Percentiles rank a stretch among this genome's conserved stretches.
These are phyloP conservation scores for Digitonthophagus gazella DNA, from an alignment of 2,888 invertebrate species.

Conservation along the genomic window DNA sequence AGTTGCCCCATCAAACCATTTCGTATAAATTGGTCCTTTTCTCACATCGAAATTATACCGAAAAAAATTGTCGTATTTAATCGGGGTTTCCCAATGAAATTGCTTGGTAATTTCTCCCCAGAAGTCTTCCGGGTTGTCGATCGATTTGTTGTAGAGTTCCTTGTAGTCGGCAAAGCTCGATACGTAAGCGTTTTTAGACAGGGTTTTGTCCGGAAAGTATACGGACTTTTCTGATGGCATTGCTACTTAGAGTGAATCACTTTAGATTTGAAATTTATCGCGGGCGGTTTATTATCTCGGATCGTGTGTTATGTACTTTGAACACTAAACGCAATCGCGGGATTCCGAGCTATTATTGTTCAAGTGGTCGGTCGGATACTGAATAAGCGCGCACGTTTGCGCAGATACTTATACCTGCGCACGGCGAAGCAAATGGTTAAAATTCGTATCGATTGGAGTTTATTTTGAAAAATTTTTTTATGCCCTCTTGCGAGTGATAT, in stretches of 20 bases:
- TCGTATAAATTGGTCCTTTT: constrained; percentile 86
- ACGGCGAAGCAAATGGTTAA: background rate
- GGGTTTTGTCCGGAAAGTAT: constrained; percentile 59
- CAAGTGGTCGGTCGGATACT: constrained; percentile 19
- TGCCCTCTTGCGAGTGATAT: too few relatives aligned
- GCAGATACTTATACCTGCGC: constrained; percentile 25
- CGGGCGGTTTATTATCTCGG: constrained; percentile 22
- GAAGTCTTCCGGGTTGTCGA: constrained; percentile 86
- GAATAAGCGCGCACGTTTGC: constrained; percentile 20
- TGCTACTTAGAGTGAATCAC: constrained; percentile 12
- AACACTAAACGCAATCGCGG: background rate
- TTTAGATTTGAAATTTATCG: too few relatives aligned
- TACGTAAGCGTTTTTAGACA: constrained; percentile 63
- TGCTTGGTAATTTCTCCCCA: constrained; percentile 93
- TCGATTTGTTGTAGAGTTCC: constrained; percentile 79
- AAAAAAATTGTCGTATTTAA: constrained; percentile 72
- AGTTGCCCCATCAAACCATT: constrained; percentile 93
- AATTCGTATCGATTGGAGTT: background rate
- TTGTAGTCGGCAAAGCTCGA: constrained; percentile 73
- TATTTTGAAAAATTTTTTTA: background rate
- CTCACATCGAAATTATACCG: constrained; percentile 88
- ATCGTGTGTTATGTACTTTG: constrained; percentile 4
- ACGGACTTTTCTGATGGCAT: constrained; percentile 60
- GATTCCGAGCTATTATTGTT: constrained; percentile 6
- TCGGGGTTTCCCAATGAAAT: constrained; percentile 87